Base-by-base conservation (phyloP, 2,113 vertebrate genomes). In the Proterorhinus semilunaris region DNA sequence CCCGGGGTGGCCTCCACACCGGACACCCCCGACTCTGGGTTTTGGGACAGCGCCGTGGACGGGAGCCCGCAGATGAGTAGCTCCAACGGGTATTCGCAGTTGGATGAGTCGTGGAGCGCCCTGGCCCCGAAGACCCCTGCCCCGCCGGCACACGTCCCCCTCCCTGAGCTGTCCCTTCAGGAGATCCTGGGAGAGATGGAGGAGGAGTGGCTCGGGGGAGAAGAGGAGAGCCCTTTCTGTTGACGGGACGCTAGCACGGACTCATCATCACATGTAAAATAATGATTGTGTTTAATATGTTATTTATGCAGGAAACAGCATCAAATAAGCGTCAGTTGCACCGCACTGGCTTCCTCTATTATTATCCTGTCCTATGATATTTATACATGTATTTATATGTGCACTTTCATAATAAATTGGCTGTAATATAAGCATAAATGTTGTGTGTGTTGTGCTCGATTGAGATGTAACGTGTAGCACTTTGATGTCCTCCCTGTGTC, bases 111-210 rank as follows among this genome's bases (percentile, higher is more conserved):
- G 1, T 89, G 82, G 76, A 78, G 76, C 0, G 13, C 10, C 53
- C 9, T 16, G 5, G 58, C 58, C 1, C 4, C 13, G 2, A 15
- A 45, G 21, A 48, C 45, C 16, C 6, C 61, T 1, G 0, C 1
- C 6, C 48, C 21, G 43, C 53, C 50, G 17, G 76, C 81, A 53
- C 75, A 75, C 0, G 54, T 65, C 6, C 78, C 84, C 1, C 74
- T 92, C 66, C 91, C 91, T 0, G 87, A 87, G 67, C 79, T 91
- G 55, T 90, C 90, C 57, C 69, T 93, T 57, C 87, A 92, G 51
- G 91, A 93, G 55, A 88, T 93, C 16, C 72, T 92, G 66, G 80
- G 74, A 4, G 91, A 88, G 71, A 67, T 92, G 69, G 62, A 89
- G 3, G 88, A 90, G 54, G 87, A 82, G n/a, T 91, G 89, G 84